A percentile compares a stretch with the other conserved stretches of the same genome.
Conservation (phyloP, 2,888 invertebrate genomes). For the Liodrosophila aerea region DNA sequence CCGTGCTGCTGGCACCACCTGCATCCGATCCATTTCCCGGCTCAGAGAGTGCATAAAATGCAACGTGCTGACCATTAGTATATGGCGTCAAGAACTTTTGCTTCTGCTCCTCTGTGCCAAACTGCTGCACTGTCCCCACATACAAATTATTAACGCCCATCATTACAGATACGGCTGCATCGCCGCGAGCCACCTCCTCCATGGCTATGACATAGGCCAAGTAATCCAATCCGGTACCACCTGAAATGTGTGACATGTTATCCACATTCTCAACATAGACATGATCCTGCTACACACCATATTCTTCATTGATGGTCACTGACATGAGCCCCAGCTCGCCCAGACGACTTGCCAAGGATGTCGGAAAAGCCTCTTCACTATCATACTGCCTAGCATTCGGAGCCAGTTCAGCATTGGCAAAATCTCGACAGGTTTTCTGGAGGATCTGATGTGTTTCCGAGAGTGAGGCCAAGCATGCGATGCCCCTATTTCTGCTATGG, state of each 20-base stretch:
- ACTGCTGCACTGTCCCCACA: slow-evolving; percentile 90
- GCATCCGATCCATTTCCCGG: slow-evolving; percentile 97
- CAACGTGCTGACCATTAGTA: slow-evolving; percentile 87
- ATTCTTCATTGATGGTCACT: slow-evolving; percentile 89
- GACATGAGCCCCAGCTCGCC: slow-evolving; percentile 95
- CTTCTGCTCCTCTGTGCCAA: slow-evolving; percentile 91
- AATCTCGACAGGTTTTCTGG: slow-evolving; percentile 93
- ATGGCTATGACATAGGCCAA: slow-evolving; percentile 95
- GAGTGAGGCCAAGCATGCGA: slow-evolving; percentile 87
- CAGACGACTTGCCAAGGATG: slow-evolving; percentile 92
- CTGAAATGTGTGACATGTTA: slow-evolving; percentile 37
- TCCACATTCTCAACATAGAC: too few species aligned
- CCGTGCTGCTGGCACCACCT: slow-evolving; percentile 94
- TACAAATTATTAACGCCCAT: slow-evolving; percentile 97
- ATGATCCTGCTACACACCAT: slow-evolving; percentile 82
- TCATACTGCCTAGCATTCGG: slow-evolving; percentile 93
- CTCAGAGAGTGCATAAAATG: slow-evolving; percentile 97
- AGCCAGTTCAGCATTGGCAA: slow-evolving; percentile 93
- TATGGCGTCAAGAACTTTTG: slow-evolving; percentile 90
- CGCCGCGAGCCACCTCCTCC: slow-evolving; percentile 95
- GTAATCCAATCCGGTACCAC: slow-evolving; percentile 94
- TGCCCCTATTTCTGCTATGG: slow-evolving; percentile 83
- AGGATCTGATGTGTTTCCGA: slow-evolving; percentile 96
- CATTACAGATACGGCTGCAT: slow-evolving; percentile 94
- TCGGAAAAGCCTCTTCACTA: slow-evolving; percentile 90